These are phyloP conservation scores for Rapana venosa DNA, from an alignment of 2,888 invertebrate genomes.

Conservation along the genomic window DNA sequence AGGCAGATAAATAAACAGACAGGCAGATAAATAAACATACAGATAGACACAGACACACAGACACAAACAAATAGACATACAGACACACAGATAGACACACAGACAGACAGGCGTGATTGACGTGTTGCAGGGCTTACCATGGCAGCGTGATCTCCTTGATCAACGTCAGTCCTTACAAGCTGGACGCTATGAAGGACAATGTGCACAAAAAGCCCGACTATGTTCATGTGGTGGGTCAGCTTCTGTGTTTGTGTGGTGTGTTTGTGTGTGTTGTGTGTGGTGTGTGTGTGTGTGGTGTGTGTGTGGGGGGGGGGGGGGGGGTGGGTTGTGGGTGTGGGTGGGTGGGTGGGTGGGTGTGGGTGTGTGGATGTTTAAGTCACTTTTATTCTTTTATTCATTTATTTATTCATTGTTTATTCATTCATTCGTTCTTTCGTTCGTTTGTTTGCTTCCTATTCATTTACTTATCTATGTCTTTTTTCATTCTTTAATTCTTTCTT, in stretches of 20 bases:
- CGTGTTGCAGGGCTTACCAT: constrained; percentile 93
- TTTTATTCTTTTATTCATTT: too few relatives aligned
- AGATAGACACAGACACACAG: not conserved
- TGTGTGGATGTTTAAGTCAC: too few relatives aligned
- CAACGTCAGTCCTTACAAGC: constrained; percentile 99
- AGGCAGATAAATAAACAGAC: not conserved
- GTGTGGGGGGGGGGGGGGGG: not conserved
- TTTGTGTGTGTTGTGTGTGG: not conserved
- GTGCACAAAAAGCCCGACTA: constrained; percentile 80
- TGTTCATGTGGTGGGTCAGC: constrained; percentile 78
- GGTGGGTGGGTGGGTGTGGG: too few relatives aligned
- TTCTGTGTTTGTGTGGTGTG: not conserved
- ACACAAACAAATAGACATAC: not conserved
- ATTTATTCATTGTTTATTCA: too few relatives aligned
- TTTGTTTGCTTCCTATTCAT: too few relatives aligned
- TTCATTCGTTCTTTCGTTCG: too few relatives aligned
- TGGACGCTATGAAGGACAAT: constrained; percentile 85
- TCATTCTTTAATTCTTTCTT: too few relatives aligned
- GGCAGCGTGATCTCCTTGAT: constrained; percentile 97
- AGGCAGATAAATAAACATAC: not conserved
- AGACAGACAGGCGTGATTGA: not conserved
- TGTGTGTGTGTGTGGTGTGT: not conserved
- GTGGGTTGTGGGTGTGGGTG: too few relatives aligned
- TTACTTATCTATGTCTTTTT: too few relatives aligned
- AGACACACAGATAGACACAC: not conserved